Percentiles rank a stretch among this genome's conserved stretches.
phyloP scores from a whole-genome alignment of 2,113 vertebrate genomes.

The Narcine bancroftii region DNA sequence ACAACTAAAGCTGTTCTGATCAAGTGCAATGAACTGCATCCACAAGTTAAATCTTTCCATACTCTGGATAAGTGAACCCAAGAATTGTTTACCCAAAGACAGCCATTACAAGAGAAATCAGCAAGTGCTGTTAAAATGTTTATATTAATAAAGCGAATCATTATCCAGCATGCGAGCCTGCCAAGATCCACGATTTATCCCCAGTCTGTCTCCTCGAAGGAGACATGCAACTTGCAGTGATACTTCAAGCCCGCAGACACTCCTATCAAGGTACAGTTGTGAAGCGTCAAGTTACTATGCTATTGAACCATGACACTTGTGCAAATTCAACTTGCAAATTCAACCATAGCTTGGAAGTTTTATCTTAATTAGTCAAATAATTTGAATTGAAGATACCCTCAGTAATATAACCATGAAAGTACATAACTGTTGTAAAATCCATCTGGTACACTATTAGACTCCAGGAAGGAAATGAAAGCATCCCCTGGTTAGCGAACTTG shows the following conservation, averaged over 20 bases:
- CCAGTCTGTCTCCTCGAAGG: not conserved
- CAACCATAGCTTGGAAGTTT: too few relatives aligned
- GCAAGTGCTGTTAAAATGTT: not conserved
- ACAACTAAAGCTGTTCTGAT: not conserved
- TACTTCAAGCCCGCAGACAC: too few relatives aligned
- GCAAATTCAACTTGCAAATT: too few relatives aligned
- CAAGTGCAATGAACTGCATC: not conserved
- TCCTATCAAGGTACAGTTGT: not conserved
- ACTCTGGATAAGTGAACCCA: not conserved
- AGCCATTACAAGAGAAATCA: constrained; percentile 8
- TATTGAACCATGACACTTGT: too few relatives aligned
- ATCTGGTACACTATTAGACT: too few relatives aligned
- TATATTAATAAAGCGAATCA: not conserved
- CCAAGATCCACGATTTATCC: not conserved
- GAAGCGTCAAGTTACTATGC: too few relatives aligned
- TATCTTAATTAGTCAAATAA: too few relatives aligned
- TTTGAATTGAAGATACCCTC: too few relatives aligned
- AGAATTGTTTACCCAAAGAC: not conserved
- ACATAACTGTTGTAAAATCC: too few relatives aligned
- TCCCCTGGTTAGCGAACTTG: too few relatives aligned
- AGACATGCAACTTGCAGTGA: not conserved
- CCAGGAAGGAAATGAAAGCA: too few relatives aligned
- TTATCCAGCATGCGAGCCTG: not conserved
- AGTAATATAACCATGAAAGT: too few relatives aligned
- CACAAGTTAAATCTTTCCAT: not conserved